Evolutionary conservation across 2,888 invertebrate species (phyloP).

Genomic region (Lithophane semibrunnea): DNA sequence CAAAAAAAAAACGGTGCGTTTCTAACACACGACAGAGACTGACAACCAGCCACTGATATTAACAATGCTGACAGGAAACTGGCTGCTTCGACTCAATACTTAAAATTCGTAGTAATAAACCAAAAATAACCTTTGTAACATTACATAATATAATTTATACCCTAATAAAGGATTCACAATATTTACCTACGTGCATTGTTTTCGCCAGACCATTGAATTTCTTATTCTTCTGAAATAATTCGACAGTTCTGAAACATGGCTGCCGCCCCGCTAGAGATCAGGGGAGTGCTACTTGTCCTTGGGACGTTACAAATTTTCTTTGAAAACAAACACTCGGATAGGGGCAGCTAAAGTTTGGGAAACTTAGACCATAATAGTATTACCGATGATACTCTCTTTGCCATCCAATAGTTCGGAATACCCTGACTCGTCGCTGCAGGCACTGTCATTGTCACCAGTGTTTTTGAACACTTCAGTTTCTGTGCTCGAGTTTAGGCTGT

Average conservation of each 20-base stretch:
- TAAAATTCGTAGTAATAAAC: constrained; percentile 46
- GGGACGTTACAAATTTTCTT: constrained; percentile 51
- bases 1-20: constrained; percentile 60
- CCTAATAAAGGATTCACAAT: constrained; percentile 62
- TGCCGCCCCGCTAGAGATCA: constrained; percentile 49
- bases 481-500: constrained; percentile 83
- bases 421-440: constrained; percentile 97
- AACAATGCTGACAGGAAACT: constrained; percentile 32
- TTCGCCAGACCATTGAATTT: constrained; percentile 63
- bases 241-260: constrained; percentile 59
- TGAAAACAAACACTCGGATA: constrained; percentile 55
- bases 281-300: constrained; percentile 54
- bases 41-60: constrained; percentile 31
- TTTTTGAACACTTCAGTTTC: constrained; percentile 88
- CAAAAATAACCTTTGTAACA: constrained; percentile 52
- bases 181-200: constrained; percentile 71
- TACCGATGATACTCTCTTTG: constrained; percentile 87
- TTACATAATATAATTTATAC: constrained; percentile 58
- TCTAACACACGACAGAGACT: constrained; percentile 39
- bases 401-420: constrained; percentile 94
- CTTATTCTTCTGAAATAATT: constrained; percentile 51
- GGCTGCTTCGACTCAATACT: constrained; percentile 31
- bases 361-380: constrained; percentile 87
- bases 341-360: constrained; percentile 38
- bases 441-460: constrained; percentile 93